Evolutionary conservation across 2,113 vertebrate species (phyloP), one percentile per base, ranked within the genome.

Genomic region (Tauraco erythrolophus): DNA sequence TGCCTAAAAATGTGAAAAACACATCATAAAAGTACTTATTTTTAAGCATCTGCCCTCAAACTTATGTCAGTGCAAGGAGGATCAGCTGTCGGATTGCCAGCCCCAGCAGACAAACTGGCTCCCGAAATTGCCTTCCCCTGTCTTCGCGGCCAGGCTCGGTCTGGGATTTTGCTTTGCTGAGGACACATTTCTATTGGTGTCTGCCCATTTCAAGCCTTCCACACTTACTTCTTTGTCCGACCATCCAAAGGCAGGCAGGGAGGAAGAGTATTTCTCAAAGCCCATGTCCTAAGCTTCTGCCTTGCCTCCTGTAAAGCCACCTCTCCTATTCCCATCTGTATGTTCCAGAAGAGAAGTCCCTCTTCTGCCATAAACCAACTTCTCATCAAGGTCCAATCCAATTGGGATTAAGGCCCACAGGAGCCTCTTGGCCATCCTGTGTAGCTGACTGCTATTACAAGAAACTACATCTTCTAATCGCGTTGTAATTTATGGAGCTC

Each of bases 1-100:
- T 89, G 92, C 50, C 74, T 94, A 79, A 85, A 88, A 96, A 94
- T 51, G 54, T 80, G 86, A 82, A 94, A 95, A 96, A 85, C 41
- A 82, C 61, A 95, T 82, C 81, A 84, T 57, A 78, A 58, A 92
- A 94, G 50, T 54, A 45, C 62, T 93, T 57, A 28, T 64, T 94
- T 89, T 72, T 35, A 95, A 94, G 81, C 54, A 92, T 82, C 74
- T 95, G 70, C 50, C 87, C 72, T 95, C 94, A 83, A 82, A 94
- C 43, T 82, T 50, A 61, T 82, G 86, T 84, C 84, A 75, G 48
- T 10, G 9, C 65, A 91, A 91, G 77, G 57, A 92, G 45, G 65
- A 91, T 78, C 69, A 84, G 80, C 57, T 94, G 74, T 81, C 2
- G 0, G 61, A 57, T 69, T 87, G 78, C 65, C 92, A 97, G 89